These are phyloP conservation scores for Anguilla rostrata DNA, from an alignment of 2,113 vertebrate genomes.

Conservation along the genomic window DNA sequence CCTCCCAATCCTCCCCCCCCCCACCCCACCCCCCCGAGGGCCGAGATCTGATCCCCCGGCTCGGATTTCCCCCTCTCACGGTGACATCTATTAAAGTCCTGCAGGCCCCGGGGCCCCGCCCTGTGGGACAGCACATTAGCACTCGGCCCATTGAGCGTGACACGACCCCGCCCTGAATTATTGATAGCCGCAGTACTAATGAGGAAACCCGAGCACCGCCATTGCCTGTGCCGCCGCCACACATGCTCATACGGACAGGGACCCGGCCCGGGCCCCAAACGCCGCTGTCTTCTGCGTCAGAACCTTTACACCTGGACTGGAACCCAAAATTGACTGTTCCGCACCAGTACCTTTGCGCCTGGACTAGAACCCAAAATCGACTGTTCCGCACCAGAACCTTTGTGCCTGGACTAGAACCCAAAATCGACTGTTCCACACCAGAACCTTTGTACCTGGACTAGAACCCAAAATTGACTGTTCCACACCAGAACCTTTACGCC, in stretches of 20 bases:
- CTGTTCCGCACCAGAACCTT: background rate
- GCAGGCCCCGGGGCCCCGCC: constrained; percentile 59
- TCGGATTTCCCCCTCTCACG: constrained; percentile 80
- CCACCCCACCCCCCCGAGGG: constrained; percentile 29
- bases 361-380: background rate
- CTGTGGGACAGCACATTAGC: constrained; percentile 77
- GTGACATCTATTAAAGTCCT: constrained; percentile 79
- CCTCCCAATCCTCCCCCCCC: background rate
- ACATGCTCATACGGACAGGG: constrained; percentile 9
- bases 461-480: background rate
- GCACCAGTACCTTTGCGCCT: no score
- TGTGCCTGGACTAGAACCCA: background rate
- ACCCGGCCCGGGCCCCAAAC: background rate
- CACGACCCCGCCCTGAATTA: constrained; percentile 75
- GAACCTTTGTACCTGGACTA: background rate
- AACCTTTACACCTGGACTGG: background rate
- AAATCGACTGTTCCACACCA: background rate
- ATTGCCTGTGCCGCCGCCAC: constrained; percentile 50
- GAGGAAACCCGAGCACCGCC: constrained; percentile 70
- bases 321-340: background rate
- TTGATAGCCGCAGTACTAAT: constrained; percentile 80
- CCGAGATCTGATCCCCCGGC: constrained; percentile 65
- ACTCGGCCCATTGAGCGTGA: constrained; percentile 77
- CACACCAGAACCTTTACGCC: background rate
- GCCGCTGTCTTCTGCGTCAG: constrained; percentile 11